A percentile compares a stretch with the other conserved stretches of the same genome.
phyloP scores from a whole-genome alignment of 2,113 vertebrate genomes.

The Macaca nemestrina region DNA sequence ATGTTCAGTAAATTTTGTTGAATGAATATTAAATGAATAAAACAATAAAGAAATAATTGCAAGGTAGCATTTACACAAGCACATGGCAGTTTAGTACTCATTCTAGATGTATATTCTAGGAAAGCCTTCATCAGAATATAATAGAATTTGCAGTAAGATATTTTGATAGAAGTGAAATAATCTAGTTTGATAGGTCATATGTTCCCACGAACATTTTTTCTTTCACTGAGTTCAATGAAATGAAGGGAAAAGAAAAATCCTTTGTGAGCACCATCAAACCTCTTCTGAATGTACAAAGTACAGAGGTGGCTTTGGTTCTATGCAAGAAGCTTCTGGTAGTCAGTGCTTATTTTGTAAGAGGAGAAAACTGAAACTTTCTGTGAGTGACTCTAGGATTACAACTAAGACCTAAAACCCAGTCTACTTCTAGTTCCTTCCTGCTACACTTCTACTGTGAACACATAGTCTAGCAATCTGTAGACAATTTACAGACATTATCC shows the following conservation, averaged over 20 bases:
- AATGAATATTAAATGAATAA: background rate
- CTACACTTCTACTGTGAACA: background rate
- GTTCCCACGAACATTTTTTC: background rate
- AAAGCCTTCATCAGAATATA: background rate
- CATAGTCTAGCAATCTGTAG: background rate
- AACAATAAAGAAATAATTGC: constrained; percentile 13
- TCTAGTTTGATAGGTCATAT: background rate
- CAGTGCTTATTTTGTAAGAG: background rate
- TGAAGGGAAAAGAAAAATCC: background rate
- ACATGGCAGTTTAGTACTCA: background rate
- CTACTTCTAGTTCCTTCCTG: background rate
- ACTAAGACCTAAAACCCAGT: background rate
- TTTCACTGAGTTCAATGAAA: background rate
- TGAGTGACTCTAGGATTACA: background rate
- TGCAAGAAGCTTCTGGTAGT: background rate
- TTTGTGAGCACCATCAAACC: background rate
- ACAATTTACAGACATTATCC: background rate
- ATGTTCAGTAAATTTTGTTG: background rate
- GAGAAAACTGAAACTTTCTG: background rate
- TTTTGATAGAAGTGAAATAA: background rate
- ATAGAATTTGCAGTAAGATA: background rate
- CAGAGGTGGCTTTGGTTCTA: background rate
- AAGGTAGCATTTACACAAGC: background rate
- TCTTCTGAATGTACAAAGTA: background rate
- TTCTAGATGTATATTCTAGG: background rate